Conservation (phyloP, 2,888 invertebrate genomes). For the Lochmaea capreae region DNA sequence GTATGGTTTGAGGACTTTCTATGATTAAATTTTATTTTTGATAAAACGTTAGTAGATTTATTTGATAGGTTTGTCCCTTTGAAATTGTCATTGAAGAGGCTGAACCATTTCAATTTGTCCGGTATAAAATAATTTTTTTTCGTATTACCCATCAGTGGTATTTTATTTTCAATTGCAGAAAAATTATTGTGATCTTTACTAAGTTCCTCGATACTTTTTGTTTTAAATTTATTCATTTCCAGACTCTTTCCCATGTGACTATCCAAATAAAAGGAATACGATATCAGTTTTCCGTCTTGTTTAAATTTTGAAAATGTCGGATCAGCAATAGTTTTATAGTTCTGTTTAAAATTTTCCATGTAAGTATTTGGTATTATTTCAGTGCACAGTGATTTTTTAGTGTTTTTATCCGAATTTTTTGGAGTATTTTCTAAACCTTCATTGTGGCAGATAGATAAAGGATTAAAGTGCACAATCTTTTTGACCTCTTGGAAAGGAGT, state of each 20-base stretch:
- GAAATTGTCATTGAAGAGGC: conserved; percentile 17
- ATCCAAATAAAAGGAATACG: conserved; percentile 56
- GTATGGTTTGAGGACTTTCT: conserved; percentile 15
- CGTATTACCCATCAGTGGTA: not conserved
- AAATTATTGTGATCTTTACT: not conserved
- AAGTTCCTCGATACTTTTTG: not conserved
- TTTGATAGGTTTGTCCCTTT: conserved; percentile 16
- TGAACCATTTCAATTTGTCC: not conserved
- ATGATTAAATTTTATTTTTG: conserved; percentile 33
- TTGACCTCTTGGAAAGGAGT: conserved; percentile 79
- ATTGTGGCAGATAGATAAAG: conserved; percentile 80
- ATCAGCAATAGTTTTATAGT: conserved; percentile 77
- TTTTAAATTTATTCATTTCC: not conserved
- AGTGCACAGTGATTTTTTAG: conserved; percentile 28
- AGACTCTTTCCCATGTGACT: conserved; percentile 2
- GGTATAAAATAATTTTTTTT: conserved; percentile 4
- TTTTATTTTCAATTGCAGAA: not conserved
- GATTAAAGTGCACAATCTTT: conserved; percentile 78
- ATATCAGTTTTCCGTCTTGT: conserved; percentile 79
- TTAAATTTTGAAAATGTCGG: conserved; percentile 83
- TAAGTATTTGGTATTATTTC: conserved; percentile 37
- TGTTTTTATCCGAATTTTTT: not conserved
- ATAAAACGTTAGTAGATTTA: not conserved
- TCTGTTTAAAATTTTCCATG: not conserved
- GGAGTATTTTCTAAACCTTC: conserved; percentile 58